Evolutionary conservation across 2,888 invertebrate genomes (phyloP), one percentile per base, ranked within the genome.

Genomic region (Tetramorium bicarinatum): DNA sequence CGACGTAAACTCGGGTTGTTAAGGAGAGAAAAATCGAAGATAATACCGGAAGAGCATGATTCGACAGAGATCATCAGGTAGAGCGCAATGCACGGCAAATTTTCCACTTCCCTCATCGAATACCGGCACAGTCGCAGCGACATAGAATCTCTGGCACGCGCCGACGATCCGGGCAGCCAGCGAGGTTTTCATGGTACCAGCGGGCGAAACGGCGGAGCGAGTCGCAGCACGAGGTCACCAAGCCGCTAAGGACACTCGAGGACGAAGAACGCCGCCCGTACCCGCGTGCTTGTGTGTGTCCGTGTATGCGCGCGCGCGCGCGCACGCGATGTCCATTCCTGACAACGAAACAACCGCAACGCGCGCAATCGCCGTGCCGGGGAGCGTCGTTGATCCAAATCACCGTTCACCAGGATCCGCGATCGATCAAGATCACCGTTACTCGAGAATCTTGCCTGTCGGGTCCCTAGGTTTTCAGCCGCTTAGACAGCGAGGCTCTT

Each of bases 361-460:
- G 41, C 54, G 47, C 79, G 56, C 79, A 49, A 25, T 52, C 25
- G 38, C 38, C 38, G 64, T 52, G 64, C 56, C 61, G 61, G 74
- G 61, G 44, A 66, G 25, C 74, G 25, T 64, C 25, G 64, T 41
- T 25, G 64, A 76, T 64, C 76, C 76, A 64, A 49, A 76, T 76
- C 76, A 64, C 76, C 76, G 64, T 76, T 64, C 76, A 25, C 76
- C 72, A 79, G 56, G 44, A 79, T 79, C 71, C 71, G 34, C 61
- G 29, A 64, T 71, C 79, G 72, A 80, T 80, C 79, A 44, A 49
- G 59, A 71, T 72, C 79, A 80, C 72, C 79, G 79, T 80, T 80
- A 80, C 49, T 72, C 79, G 44, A 71, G 72, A 72, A 61, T 61
- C 72, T 38, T 44, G 21, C 56, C 11, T 2, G 29, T n/a, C 29